Evolutionary conservation across 2,888 invertebrate species (phyloP).

Genomic region (Cheilosia variabilis): DNA sequence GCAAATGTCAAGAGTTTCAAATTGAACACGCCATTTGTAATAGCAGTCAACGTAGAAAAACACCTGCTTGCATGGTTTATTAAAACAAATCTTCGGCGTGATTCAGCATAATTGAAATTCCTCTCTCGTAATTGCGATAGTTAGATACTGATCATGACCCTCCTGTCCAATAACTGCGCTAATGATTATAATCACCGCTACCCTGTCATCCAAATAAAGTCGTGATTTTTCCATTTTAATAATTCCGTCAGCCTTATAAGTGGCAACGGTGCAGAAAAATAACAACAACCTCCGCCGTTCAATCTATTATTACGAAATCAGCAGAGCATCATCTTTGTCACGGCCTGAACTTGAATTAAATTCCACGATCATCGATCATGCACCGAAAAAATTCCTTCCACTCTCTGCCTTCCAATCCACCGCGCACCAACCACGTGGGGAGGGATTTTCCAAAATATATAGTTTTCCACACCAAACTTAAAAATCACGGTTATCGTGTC

Average conservation of each 20-base stretch:
- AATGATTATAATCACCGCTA: conserved; percentile 68
- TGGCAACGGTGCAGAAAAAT: conserved; percentile 41
- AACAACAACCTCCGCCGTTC: conserved; percentile 12
- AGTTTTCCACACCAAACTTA: conserved; percentile 52
- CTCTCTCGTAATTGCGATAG: conserved; percentile 66
- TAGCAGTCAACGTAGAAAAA: conserved; percentile 22
- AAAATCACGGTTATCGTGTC: conserved; percentile 71
- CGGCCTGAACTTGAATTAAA: conserved; percentile 73
- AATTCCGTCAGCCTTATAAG: conserved; percentile 60
- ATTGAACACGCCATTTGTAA: background rate
- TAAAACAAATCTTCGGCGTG: conserved; percentile 58
- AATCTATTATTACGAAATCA: conserved; percentile 72
- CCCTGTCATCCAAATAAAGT: conserved; percentile 75
- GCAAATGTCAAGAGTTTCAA: background rate
- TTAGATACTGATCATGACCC: conserved; percentile 74
- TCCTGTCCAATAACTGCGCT: conserved; percentile 69
- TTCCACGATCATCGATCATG: conserved; percentile 75
- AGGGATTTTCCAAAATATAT: conserved; percentile 47
- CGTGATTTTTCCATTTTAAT: conserved; percentile 75
- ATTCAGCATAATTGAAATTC: conserved; percentile 71
- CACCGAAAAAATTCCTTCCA: conserved; percentile 62
- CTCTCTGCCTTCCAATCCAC: background rate
- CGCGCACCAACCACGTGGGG: conserved; percentile 1
- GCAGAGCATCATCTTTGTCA: conserved; percentile 75
- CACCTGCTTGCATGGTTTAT: conserved; percentile 50